Conservation (phyloP, 2,797 vertebrate species). For the Myoxocephalus aenaeus region DNA sequence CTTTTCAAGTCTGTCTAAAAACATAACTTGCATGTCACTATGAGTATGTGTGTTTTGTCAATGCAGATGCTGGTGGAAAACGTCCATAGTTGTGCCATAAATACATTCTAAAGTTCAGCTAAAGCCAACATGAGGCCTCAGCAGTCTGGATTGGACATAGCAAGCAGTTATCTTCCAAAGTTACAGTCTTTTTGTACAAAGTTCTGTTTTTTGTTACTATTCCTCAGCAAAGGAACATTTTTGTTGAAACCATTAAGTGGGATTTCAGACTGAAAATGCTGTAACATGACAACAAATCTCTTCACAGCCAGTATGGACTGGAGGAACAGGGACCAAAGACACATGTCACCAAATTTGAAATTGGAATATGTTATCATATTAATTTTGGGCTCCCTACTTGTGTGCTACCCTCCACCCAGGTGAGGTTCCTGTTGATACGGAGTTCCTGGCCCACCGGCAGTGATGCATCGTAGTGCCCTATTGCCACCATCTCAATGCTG, state of each 20-base stretch:
- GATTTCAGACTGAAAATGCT: no score
- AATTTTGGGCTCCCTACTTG: conserved; percentile 41
- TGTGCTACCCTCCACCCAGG: conserved; percentile 61
- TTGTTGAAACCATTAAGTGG: no score
- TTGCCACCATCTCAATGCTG: conserved; percentile 66
- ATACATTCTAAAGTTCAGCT: not conserved
- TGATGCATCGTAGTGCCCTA: conserved; percentile 78
- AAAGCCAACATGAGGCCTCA: not conserved
- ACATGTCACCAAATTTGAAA: no score
- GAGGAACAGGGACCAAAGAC: no score
- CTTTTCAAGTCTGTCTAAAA: not conserved
- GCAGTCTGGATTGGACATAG: not conserved
- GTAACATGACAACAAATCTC: no score
- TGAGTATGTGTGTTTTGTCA: not conserved
- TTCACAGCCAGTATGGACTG: no score
- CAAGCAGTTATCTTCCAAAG: not conserved
- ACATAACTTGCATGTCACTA: not conserved
- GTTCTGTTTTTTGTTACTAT: not conserved
- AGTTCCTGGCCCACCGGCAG: conserved; percentile 69
- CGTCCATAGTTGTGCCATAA: not conserved
- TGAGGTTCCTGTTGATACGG: conserved; percentile 61
- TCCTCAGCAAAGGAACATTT: no score
- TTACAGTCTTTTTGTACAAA: not conserved
- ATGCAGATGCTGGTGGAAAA: not conserved
- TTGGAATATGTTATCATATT: no score